Conservation (phyloP, 2,888 invertebrate genomes). For the Melinaea menophilus region DNA sequence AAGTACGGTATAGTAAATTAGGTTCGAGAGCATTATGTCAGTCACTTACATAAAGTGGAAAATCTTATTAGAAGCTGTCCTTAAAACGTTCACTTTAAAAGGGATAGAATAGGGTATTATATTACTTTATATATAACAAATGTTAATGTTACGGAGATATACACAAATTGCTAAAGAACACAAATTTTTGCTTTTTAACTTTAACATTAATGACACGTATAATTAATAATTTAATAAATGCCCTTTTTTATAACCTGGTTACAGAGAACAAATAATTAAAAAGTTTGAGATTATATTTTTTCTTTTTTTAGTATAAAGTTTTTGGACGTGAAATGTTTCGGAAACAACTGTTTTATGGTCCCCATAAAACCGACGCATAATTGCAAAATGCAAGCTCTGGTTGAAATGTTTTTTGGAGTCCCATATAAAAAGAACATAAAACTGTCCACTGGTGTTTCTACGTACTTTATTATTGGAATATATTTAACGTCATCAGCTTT, state of each 20-base stretch:
- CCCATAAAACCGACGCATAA: slow-evolving; percentile 21
- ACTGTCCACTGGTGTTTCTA: not conserved
- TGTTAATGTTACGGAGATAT: no score
- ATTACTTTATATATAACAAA: no score
- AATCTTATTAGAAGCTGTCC: slow-evolving; percentile 5
- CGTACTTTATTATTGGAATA: not conserved
- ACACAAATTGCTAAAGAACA: no score
- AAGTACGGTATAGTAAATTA: not conserved
- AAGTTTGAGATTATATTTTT: not conserved
- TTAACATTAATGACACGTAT: no score
- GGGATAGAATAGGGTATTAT: not conserved
- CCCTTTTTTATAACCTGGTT: no score
- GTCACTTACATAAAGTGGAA: slow-evolving; percentile 5
- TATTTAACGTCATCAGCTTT: not conserved
- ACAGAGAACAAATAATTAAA: no score
- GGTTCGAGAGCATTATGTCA: not conserved
- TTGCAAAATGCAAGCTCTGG: slow-evolving; percentile 15
- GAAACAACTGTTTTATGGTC: slow-evolving; percentile 16
- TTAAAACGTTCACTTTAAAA: not conserved
- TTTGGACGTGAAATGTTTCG: slow-evolving; percentile 22
- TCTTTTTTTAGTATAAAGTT: slow-evolving; percentile 9
- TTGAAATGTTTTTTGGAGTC: slow-evolving; percentile 9
- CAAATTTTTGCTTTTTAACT: no score
- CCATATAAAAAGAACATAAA: slow-evolving; percentile 1
- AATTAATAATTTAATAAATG: no score